phyloP scores from a whole-genome alignment of 2,113 vertebrate species.

The Marmota monax region DNA sequence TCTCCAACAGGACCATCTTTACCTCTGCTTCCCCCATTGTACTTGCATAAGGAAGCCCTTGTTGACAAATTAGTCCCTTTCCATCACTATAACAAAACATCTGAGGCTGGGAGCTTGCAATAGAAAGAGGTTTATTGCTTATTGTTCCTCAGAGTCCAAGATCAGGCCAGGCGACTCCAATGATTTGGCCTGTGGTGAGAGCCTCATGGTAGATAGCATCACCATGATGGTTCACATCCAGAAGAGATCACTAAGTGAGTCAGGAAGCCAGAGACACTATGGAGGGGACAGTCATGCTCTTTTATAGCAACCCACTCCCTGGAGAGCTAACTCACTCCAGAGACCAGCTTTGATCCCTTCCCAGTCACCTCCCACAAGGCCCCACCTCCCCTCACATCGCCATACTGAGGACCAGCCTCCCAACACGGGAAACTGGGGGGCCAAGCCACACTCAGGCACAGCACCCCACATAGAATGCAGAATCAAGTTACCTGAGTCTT shows the following conservation, averaged over 20 bases:
- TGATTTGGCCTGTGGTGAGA: not conserved
- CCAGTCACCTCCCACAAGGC: not conserved
- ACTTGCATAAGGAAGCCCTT: not conserved
- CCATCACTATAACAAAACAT: not conserved
- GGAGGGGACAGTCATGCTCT: no score
- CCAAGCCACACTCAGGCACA: not conserved
- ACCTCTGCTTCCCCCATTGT: not conserved
- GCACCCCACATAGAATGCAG: not conserved
- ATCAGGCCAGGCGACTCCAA: not conserved
- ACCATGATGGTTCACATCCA: no score
- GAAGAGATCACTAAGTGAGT: not conserved
- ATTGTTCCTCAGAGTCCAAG: not conserved
- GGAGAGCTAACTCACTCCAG: not conserved
- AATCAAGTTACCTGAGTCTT: not conserved
- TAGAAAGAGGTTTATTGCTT: not conserved
- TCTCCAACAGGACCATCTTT: not conserved
- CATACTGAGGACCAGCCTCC: not conserved
- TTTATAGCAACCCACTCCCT: not conserved
- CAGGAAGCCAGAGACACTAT: not conserved
- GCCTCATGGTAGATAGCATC: not conserved
- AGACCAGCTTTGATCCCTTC: no score
- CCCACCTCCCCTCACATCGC: no score
- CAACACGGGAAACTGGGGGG: not conserved
- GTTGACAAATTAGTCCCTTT: rapidly evolving
- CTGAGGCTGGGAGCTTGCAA: not conserved